Conservation (phyloP, 2,888 invertebrate genomes). For the Operophtera brumata region DNA sequence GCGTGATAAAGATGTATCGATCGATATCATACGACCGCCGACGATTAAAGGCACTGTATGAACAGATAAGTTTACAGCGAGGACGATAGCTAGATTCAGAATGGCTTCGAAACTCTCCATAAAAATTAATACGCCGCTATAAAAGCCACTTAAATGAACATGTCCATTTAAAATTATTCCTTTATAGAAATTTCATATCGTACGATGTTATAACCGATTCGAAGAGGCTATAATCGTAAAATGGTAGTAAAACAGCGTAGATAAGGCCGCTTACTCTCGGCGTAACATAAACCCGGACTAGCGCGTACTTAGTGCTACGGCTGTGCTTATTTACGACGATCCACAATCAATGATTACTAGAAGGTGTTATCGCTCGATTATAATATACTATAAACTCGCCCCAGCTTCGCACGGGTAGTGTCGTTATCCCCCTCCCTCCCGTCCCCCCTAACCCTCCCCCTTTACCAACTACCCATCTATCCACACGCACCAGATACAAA, state of each 20-base stretch:
- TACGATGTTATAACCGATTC: constrained; percentile 74
- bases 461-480: no score
- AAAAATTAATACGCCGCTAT: constrained; percentile 61
- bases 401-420: no score
- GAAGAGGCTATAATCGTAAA: constrained; percentile 76
- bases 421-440: no score
- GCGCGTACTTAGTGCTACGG: constrained; percentile 49
- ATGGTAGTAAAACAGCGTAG: constrained; percentile 69
- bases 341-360: constrained; percentile 21
- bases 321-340: constrained; percentile 46
- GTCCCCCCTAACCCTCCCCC: no score
- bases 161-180: constrained; percentile 72
- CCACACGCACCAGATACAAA: no score
- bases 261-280: constrained; percentile 67
- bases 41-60: constrained; percentile 9
- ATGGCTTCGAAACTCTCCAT: constrained; percentile 40
- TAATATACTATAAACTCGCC: background rate
- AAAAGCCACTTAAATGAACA: constrained; percentile 69
- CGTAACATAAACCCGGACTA: constrained; percentile 56
- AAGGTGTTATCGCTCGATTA: background rate
- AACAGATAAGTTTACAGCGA: constrained; percentile 24
- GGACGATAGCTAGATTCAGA: constrained; percentile 27
- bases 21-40: constrained; percentile 3
- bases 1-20: constrained; percentile 9
- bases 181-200: constrained; percentile 77